These are phyloP conservation scores for Zingel zingel DNA, from an alignment of 2,113 vertebrate genomes.

Conservation along the genomic window DNA sequence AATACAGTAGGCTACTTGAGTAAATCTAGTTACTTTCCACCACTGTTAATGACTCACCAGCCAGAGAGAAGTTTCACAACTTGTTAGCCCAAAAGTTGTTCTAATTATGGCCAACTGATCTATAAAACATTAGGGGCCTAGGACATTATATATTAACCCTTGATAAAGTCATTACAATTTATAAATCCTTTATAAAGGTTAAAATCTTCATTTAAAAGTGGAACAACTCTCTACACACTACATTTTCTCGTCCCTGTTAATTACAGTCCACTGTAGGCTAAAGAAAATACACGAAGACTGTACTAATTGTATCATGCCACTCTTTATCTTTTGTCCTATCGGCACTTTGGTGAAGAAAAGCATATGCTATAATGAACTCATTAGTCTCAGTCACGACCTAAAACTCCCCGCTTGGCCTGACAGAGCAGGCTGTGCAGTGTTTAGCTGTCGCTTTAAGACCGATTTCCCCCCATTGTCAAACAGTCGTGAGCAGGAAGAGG, in stretches of 20 bases:
- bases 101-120: too few species aligned
- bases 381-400: constrained; percentile 78
- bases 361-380: constrained; percentile 51
- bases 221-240: too few species aligned
- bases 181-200: not conserved
- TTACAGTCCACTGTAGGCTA: not conserved
- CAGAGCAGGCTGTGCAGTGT: constrained; percentile 24
- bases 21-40: not conserved
- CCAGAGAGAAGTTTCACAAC: not conserved
- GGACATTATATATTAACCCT: not conserved
- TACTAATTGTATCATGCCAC: constrained; percentile 6
- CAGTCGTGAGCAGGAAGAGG: constrained; percentile 98
- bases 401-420: constrained; percentile 35
- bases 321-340: constrained; percentile 49
- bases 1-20: not conserved
- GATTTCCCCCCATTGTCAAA: constrained; percentile 99
- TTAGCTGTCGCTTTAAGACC: constrained; percentile 94
- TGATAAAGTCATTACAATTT: not conserved
- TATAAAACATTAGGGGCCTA: not conserved
- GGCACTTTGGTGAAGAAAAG: constrained; percentile 19
- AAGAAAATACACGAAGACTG: constrained; percentile 3
- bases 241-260: too few species aligned
- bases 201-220: not conserved
- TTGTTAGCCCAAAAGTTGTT: not conserved
- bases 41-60: not conserved